Evolutionary conservation across 2,113 vertebrate species (phyloP).

Genomic region (Tor tambroides): DNA sequence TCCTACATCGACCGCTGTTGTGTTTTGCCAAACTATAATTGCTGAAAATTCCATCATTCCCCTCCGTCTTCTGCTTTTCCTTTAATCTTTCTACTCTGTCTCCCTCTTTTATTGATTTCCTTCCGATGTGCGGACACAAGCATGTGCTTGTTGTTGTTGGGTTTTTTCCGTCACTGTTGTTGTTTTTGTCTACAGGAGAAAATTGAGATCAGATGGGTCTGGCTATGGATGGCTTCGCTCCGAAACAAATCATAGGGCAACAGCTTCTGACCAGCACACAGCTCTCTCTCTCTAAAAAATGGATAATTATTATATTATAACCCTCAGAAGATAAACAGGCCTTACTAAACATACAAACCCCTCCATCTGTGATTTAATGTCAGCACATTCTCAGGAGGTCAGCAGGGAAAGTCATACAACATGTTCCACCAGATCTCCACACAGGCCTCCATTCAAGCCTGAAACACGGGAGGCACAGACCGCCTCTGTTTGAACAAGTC

Average conservation of each 20-base stretch:
- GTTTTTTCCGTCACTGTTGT: conserved; percentile 57
- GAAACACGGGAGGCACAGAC: conserved; percentile 66
- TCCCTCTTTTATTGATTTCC: conserved; percentile 71
- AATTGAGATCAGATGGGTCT: conserved; percentile 76
- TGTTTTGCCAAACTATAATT: conserved; percentile 53
- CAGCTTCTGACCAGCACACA: conserved; percentile 33
- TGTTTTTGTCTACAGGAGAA: conserved; percentile 66
- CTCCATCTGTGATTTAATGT: conserved; percentile 68
- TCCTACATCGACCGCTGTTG: conserved; percentile 65
- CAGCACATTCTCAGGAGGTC: conserved; percentile 68
- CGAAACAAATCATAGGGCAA: conserved; percentile 29
- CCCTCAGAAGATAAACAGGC: conserved; percentile 66
- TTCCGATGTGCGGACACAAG: conserved; percentile 72
- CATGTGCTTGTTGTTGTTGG: conserved; percentile 67
- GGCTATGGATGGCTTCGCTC: conserved; percentile 42
- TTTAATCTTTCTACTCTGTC: conserved; percentile 68
- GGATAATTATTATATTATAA: conserved; percentile 68
- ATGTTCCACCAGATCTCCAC: conserved; percentile 60
- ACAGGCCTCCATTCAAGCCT: conserved; percentile 70
- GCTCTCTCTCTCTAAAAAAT: conserved; percentile 16
- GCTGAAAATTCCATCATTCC: conserved; percentile 52
- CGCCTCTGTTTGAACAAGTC: conserved; percentile 57
- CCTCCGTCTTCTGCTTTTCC: conserved; percentile 43
- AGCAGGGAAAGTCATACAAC: conserved; percentile 62
- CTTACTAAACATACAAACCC: conserved; percentile 55